Evolutionary conservation across 2,113 vertebrate genomes (phyloP).

Genomic region (Sturnus vulgaris): DNA sequence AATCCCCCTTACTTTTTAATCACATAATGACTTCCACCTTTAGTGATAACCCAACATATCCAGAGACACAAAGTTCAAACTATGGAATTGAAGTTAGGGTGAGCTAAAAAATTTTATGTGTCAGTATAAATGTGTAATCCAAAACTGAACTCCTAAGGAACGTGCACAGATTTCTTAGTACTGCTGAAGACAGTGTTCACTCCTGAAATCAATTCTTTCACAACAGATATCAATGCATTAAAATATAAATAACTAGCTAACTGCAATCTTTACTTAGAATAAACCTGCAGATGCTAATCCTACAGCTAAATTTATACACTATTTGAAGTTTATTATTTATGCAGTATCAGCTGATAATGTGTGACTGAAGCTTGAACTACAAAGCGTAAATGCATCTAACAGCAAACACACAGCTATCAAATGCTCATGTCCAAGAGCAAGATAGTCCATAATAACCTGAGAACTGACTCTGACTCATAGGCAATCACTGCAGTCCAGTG

Average conservation of each 20-base stretch:
- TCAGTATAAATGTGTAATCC: background rate
- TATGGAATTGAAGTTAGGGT: background rate
- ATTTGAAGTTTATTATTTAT: background rate
- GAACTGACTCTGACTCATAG: background rate
- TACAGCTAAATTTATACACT: background rate
- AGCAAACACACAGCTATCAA: background rate
- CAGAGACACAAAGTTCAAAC: background rate
- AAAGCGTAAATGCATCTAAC: background rate
- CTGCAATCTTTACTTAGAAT: background rate
- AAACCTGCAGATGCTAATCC: background rate
- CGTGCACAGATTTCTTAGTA: background rate
- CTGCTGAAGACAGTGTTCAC: background rate
- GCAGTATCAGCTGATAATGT: background rate
- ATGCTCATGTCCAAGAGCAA: background rate
- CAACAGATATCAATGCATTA: background rate
- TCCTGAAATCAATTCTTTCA: background rate
- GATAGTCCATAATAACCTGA: background rate
- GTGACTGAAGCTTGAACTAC: background rate
- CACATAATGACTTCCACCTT: background rate
- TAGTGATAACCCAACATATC: background rate
- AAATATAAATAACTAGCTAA: background rate
- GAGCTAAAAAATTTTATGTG: background rate
- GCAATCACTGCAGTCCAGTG: background rate
- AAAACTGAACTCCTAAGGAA: background rate
- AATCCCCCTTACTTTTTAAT: background rate